These are phyloP conservation scores for Psilanteris sp. DNA, from an alignment of 1,140 invertebrate genomes.

Conservation along the genomic window DNA sequence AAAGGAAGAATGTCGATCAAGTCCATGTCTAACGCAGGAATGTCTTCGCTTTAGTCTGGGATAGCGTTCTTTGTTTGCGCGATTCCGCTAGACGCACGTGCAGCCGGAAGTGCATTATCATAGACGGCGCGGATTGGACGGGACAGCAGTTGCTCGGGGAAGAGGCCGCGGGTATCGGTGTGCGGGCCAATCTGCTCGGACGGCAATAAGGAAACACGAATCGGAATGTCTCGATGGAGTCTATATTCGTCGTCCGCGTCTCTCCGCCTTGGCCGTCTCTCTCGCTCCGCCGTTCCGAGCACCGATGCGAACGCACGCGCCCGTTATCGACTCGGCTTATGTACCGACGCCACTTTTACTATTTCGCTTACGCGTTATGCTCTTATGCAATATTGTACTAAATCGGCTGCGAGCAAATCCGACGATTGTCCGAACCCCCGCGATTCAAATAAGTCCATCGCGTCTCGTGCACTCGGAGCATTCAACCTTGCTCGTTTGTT, in stretches of 20 bases:
- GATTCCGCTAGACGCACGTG: conserved; percentile 62
- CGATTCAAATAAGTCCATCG: conserved; percentile 44
- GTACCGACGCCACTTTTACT: conserved; percentile 49
- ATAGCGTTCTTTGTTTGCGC: conserved; percentile 35
- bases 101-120: conserved; percentile 76
- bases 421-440: conserved; percentile 32
- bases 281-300: conserved; percentile 24
- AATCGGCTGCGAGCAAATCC: conserved; percentile 52
- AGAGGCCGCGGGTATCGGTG: conserved; percentile 47
- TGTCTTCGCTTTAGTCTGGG: conserved; percentile 27
- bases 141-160: conserved; percentile 1
- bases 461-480: conserved; percentile 17
- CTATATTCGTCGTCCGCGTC: conserved; percentile 4
- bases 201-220: conserved; percentile 75
- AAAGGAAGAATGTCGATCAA: conserved; percentile 45
- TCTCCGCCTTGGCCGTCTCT: not conserved
- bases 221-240: conserved; percentile 75
- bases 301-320: conserved; percentile 57
- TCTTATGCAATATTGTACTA: conserved; percentile 60
- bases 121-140: conserved; percentile 59
- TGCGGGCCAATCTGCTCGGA: conserved; percentile 63
- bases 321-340: conserved; percentile 51
- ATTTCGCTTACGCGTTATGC: conserved; percentile 58
- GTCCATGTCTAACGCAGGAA: conserved; percentile 44
- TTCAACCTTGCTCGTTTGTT: conserved; percentile 42